Base-by-base conservation (phyloP, 2,113 vertebrate genomes). In the Phaetusa simplex region DNA sequence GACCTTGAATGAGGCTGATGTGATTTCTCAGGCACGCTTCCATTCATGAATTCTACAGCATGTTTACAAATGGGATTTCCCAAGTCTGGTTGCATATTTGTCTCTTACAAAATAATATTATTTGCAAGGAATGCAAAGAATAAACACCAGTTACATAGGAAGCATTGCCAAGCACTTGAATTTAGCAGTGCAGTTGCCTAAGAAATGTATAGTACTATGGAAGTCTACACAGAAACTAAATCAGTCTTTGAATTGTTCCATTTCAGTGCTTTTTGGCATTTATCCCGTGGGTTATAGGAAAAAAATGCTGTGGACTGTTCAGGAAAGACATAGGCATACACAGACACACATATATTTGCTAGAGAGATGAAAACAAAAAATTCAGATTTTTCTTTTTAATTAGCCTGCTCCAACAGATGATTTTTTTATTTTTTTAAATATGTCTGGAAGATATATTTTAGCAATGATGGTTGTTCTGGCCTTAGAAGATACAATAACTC, bases 21-120 rank as follows among this genome's bases (percentile, higher is more conserved):
- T 52, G 74, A 24, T 89, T 71, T 76, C 38, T 70, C 4, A 27
- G 56, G 17, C 38, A 42, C 32, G 20, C n/a, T 96, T 92, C 8
- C 32, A 32, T 42, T 70, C 18, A 30, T 86, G 72, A 87, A 81
- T 42, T 56, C 47, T n/a, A 16, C 15, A 62, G 17, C 34, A 30
- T 78, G 92, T 76, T 95, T 94, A 93, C 34, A 76, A 53, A 19
- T 82, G 40, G 24, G 47, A 53, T 52, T 76, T 95, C 97, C 30
- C 16, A 78, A 26, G n/a, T 64, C 62, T 86, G 81, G 1, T 6
- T 93, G n/a, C 38, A 32, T 82, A n/a, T 86, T 96, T 82, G 23
- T 67, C 65, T 86, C 52, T 66, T 87, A 52, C 21, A 87, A 49
- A 95, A 58, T 53, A 88, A 74, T 27, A 62, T 83, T 26, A 50